Conservation (phyloP, 2,888 invertebrate species). For the Danaus chrysippus region DNA sequence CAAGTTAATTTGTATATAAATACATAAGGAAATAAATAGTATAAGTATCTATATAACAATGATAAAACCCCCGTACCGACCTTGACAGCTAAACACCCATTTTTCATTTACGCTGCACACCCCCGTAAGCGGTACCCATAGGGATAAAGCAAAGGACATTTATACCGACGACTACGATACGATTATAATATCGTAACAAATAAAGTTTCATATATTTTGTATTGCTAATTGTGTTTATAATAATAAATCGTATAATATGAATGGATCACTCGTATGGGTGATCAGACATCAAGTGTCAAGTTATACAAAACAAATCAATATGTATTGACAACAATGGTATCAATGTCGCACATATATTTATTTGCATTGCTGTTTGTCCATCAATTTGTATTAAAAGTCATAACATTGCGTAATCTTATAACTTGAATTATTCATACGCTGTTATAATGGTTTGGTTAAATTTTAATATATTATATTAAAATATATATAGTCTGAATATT, state of each 20-base stretch:
- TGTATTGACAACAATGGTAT: constrained; percentile 17
- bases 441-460: neutral
- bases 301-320: neutral
- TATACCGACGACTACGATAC: constrained; percentile 21
- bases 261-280: too few relatives aligned
- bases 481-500: too few relatives aligned
- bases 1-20: neutral
- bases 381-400: constrained; percentile 24
- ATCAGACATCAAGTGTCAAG: neutral
- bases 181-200: constrained; percentile 9
- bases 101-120: constrained; percentile 34
- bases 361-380: constrained; percentile 20
- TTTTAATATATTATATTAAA: too few relatives aligned
- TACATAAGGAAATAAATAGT: neutral
- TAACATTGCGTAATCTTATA: constrained; percentile 33
- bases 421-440: constrained; percentile 31
- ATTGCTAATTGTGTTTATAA: constrained; percentile 2
- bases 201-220: neutral
- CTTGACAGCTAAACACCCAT: constrained; percentile 40
- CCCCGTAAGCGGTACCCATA: constrained; percentile 24
- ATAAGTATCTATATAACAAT: constrained; percentile 7
- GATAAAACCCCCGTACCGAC: constrained; percentile 33
- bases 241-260: too few relatives aligned
- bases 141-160: constrained; percentile 25
- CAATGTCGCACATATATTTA: constrained; percentile 18